Evolutionary conservation across 1,140 invertebrate species (phyloP).

Genomic region (Drosophila tsacasi): DNA sequence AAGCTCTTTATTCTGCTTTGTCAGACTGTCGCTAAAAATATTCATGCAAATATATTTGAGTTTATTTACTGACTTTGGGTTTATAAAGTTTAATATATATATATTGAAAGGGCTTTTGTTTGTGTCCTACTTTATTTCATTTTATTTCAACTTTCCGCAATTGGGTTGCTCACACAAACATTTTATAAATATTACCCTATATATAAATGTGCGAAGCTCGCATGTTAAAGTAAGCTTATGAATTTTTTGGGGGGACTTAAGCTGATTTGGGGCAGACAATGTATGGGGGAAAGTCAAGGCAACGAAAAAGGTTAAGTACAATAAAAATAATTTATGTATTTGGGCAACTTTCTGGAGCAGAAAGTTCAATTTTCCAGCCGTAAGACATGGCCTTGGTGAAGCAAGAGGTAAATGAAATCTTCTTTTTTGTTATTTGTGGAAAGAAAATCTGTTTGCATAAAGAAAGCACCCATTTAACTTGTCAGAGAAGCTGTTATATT

Average conservation of each 20-base stretch:
- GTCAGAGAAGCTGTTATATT: constrained; percentile 12
- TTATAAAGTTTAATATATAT: constrained; percentile 10
- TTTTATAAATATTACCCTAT: constrained; percentile 8
- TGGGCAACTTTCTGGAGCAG: constrained; percentile 34
- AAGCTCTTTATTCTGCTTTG: background rate
- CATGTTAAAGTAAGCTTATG: constrained; percentile 44
- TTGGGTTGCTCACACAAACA: constrained; percentile 12
- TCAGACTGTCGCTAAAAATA: constrained; percentile 3
- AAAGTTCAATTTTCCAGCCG: constrained; percentile 35
- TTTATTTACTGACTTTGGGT: constrained; percentile 14
- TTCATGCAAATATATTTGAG: background rate
- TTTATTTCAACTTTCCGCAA: constrained; percentile 6
- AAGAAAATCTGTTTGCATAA: constrained; percentile 33
- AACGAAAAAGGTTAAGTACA: constrained; percentile 51
- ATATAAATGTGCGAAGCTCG: constrained; percentile 15
- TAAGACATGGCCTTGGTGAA: constrained; percentile 19
- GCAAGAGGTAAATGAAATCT: constrained; percentile 33
- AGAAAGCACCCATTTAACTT: constrained; percentile 17
- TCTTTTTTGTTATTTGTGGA: constrained; percentile 4
- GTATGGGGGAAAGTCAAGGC: constrained; percentile 29
- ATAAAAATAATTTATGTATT: constrained; percentile 56
- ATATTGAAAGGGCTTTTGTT: constrained; percentile 3
- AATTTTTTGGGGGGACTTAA: constrained; percentile 42
- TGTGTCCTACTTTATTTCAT: constrained; percentile 25
- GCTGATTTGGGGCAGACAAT: constrained; percentile 44